A percentile compares a stretch with the other conserved stretches of the same genome.
phyloP scores from a whole-genome alignment of 2,888 invertebrate genomes.

The Tachina fera region DNA sequence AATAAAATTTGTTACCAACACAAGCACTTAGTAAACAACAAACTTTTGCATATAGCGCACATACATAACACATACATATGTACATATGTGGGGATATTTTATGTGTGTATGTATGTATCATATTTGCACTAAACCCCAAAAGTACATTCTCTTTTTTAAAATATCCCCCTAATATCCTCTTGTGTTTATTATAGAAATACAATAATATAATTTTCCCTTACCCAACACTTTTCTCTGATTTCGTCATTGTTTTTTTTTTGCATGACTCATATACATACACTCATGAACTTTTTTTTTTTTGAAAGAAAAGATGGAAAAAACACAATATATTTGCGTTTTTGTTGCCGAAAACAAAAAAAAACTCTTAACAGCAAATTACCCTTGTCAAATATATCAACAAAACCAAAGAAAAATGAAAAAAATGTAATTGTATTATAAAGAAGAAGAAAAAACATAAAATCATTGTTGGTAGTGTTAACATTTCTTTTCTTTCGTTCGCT shows the following conservation, averaged over 20 bases:
- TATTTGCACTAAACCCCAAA: slow-evolving; percentile 1
- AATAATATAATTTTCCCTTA: slow-evolving; percentile 49
- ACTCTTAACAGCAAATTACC: slow-evolving; percentile 62
- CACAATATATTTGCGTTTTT: slow-evolving; percentile 27
- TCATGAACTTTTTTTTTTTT: neutral
- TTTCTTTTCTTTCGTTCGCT: neutral
- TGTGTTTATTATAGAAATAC: slow-evolving; percentile 38
- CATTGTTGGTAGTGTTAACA: slow-evolving; percentile 52
- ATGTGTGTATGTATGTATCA: neutral
- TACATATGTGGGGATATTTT: too few relatives aligned
- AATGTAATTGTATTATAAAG: slow-evolving; percentile 29
- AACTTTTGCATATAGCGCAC: neutral
- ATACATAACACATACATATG: neutral
- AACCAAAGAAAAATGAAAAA: neutral
- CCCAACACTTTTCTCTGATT: slow-evolving; percentile 50
- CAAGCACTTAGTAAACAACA: slow-evolving; percentile 49
- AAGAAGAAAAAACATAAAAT: slow-evolving; percentile 36
- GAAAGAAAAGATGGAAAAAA: slow-evolving; percentile 1
- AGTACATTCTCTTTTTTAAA: slow-evolving; percentile 1
- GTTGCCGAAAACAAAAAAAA: slow-evolving; percentile 53
- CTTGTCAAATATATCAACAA: slow-evolving; percentile 61
- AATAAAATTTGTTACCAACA: slow-evolving; percentile 46
- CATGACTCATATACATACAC: slow-evolving; percentile 46
- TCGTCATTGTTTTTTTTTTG: slow-evolving; percentile 50
- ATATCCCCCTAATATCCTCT: neutral